Evolutionary conservation across 2,113 vertebrate species (phyloP).

Genomic region (Phylloscopus whistleri): DNA sequence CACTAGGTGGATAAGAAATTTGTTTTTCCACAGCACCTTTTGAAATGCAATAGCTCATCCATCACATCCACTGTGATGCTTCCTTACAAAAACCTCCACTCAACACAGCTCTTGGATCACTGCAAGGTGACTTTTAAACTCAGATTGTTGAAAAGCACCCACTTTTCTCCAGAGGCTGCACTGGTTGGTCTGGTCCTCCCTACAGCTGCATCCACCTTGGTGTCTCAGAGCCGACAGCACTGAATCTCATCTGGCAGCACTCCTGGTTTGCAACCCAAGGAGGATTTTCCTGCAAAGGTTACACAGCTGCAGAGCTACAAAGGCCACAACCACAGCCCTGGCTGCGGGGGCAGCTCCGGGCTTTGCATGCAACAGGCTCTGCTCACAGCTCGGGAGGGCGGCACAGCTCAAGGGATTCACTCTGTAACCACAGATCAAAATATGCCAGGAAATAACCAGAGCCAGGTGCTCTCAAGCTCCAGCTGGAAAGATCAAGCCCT

Average conservation of each 20-base stretch:
- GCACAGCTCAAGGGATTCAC: neutral
- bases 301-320: neutral
- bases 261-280: neutral
- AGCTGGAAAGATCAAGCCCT: neutral
- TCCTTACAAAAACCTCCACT: neutral
- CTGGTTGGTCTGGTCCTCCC: neutral
- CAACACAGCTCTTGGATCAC: neutral
- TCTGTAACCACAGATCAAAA: neutral
- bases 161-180: neutral
- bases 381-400: neutral
- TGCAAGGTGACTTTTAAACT: neutral
- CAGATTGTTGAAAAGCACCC: neutral
- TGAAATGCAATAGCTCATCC: neutral
- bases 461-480: neutral
- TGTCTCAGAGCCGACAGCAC: fast-evolving
- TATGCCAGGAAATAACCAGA: neutral
- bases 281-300: neutral
- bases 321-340: neutral
- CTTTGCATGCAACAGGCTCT: neutral
- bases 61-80: neutral
- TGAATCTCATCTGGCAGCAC: neutral
- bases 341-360: neutral
- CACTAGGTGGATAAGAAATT: neutral
- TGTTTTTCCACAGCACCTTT: neutral
- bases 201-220: neutral